phyloP scores from a whole-genome alignment of 30 jellyfish, hydroid and myxozoan species.

The Haliclystus octoradiatus region DNA sequence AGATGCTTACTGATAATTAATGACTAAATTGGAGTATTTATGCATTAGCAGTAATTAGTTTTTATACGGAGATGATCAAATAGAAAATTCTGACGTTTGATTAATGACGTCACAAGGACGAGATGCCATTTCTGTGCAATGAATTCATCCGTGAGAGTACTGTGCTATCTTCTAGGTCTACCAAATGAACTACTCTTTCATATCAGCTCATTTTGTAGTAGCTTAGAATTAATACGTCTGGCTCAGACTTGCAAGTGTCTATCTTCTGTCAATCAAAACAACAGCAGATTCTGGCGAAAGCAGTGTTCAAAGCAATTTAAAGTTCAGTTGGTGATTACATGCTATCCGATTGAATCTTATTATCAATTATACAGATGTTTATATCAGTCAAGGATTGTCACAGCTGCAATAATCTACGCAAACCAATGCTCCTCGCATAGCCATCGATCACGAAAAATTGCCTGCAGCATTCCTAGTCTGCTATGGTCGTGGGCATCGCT shows the following conservation, averaged over 20 bases:
- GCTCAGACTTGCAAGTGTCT: not conserved
- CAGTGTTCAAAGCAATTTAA: conserved; percentile 43
- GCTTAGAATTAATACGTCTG: not conserved
- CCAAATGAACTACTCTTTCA: not conserved
- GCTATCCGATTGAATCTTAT: conserved; percentile 30
- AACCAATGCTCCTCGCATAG: too few relatives aligned
- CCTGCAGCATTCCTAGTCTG: conserved; percentile 65
- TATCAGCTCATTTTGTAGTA: not conserved
- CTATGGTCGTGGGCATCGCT: conserved; percentile 70
- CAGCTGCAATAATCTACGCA: conserved; percentile 59
- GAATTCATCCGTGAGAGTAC: too few relatives aligned
- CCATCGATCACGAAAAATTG: too few relatives aligned
- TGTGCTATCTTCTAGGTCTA: too few relatives aligned
- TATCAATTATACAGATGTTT: conserved; percentile 36
- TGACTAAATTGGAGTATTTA: too few relatives aligned
- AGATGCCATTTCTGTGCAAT: too few relatives aligned
- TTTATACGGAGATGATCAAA: too few relatives aligned
- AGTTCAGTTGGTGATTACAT: conserved; percentile 20
- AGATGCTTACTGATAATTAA: too few relatives aligned
- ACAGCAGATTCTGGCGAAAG: conserved; percentile 32
- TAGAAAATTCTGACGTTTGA: too few relatives aligned
- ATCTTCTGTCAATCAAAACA: not conserved
- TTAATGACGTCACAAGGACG: too few relatives aligned
- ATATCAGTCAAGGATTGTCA: conserved; percentile 57
- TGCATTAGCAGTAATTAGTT: too few relatives aligned